Conservation (phyloP, 2,113 vertebrate genomes). For the Montifringilla adamsi region DNA sequence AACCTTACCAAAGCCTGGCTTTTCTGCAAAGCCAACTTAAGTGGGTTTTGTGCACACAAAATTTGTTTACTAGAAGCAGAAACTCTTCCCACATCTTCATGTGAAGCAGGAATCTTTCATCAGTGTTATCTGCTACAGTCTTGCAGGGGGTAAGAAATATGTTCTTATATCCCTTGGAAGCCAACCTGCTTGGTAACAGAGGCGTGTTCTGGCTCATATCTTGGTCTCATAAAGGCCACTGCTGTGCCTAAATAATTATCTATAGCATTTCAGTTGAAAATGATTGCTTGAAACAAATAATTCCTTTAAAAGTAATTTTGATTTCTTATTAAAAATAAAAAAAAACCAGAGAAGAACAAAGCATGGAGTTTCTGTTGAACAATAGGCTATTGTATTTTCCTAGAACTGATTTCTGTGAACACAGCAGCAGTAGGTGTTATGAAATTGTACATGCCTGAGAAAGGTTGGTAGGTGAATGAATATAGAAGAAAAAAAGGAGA, state of each 20-base stretch:
- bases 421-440: conserved; percentile 52
- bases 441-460: conserved; percentile 18
- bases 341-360: background rate
- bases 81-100: background rate
- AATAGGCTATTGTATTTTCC: conserved; percentile 43
- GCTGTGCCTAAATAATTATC: background rate
- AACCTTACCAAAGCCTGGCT: background rate
- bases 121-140: background rate
- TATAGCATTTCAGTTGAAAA: conserved; percentile 8
- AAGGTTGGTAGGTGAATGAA: conserved; percentile 2
- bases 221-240: background rate
- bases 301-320: conserved; percentile 35
- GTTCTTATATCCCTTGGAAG: background rate
- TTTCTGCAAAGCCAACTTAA: background rate
- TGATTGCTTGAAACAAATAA: conserved; percentile 29
- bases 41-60: background rate
- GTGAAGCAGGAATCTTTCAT: background rate
- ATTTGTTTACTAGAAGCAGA: background rate
- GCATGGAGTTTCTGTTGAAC: background rate
- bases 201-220: background rate
- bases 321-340: conserved; percentile 34
- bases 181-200: background rate
- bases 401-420: conserved; percentile 24
- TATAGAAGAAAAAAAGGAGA: background rate
- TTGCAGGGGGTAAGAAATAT: background rate